phyloP scores from a whole-genome alignment of 2,888 invertebrate species.

The Dascillus cervinus region DNA sequence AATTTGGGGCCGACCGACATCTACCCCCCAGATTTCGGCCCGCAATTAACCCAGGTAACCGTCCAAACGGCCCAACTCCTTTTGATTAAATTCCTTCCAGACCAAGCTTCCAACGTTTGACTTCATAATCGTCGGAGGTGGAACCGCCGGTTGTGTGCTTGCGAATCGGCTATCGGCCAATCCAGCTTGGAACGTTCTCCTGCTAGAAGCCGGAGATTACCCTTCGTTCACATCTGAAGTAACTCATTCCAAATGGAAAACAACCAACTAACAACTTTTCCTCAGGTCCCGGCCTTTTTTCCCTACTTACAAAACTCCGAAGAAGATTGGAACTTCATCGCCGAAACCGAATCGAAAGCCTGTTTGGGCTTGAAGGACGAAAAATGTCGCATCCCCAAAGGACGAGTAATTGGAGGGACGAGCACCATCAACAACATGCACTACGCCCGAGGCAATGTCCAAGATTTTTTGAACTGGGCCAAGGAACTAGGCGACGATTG shows the following conservation, averaged over 20 bases:
- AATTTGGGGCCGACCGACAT: slow-evolving; percentile 20
- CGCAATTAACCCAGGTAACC: slow-evolving; percentile 21
- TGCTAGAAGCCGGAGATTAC: slow-evolving; percentile 35
- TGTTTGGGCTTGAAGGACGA: slow-evolving; percentile 24
- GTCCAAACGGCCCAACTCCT: no score
- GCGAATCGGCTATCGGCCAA: slow-evolving; percentile 43
- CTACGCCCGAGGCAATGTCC: slow-evolving; percentile 49
- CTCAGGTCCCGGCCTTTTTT: slow-evolving; percentile 24
- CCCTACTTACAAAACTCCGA: slow-evolving; percentile 28
- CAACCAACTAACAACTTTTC: neutral
- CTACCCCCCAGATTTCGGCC: slow-evolving; percentile 25
- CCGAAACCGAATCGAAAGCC: slow-evolving; percentile 23
- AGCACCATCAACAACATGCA: slow-evolving; percentile 45
- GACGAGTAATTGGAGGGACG: slow-evolving; percentile 45
- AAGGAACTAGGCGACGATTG: slow-evolving; percentile 73
- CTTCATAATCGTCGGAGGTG: slow-evolving; percentile 45
- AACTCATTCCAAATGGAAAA: slow-evolving; percentile 4
- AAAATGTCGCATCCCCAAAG: slow-evolving; percentile 39
- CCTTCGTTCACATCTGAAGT: slow-evolving; percentile 23
- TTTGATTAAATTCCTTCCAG: no score
- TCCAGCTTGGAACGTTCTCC: slow-evolving; percentile 33
- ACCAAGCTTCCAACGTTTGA: no score
- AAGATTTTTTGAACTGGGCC: slow-evolving; percentile 79
- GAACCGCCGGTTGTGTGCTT: slow-evolving; percentile 45
- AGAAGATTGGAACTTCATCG: slow-evolving; percentile 26